These are phyloP conservation scores for Antheraea yamamai DNA, from an alignment of 2,888 invertebrate genomes.

Conservation along the genomic window DNA sequence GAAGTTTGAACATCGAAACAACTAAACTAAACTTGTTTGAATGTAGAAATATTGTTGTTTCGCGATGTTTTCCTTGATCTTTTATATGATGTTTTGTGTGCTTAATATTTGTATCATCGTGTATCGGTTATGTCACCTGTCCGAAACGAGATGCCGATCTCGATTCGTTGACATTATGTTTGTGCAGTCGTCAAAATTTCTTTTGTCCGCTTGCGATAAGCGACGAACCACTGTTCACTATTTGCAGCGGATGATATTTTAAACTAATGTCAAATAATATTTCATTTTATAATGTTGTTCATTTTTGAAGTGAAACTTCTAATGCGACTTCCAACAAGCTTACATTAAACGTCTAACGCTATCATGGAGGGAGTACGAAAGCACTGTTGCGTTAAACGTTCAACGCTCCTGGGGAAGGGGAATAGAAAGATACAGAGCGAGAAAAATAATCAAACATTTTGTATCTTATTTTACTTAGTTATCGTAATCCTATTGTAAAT, in stretches of 20 bases:
- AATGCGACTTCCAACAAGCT: too few relatives aligned
- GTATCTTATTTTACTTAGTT: too few relatives aligned
- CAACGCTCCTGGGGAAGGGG: too few relatives aligned
- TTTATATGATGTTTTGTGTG: not conserved
- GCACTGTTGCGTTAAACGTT: too few relatives aligned
- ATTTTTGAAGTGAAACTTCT: not conserved
- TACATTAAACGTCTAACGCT: too few relatives aligned
- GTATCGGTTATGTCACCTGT: constrained; percentile 59
- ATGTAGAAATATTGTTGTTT: not conserved
- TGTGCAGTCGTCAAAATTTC: constrained; percentile 75
- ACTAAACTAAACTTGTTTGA: not conserved
- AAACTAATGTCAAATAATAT: constrained; percentile 34
- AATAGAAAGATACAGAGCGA: too few relatives aligned
- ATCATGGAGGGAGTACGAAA: too few relatives aligned
- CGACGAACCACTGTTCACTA: constrained; percentile 46
- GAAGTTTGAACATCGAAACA: not conserved
- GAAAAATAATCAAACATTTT: too few relatives aligned
- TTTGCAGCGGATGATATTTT: constrained; percentile 41
- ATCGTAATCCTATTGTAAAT: too few relatives aligned
- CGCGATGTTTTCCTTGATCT: not conserved
- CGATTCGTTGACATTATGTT: constrained; percentile 63
- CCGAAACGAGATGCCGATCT: constrained; percentile 57
- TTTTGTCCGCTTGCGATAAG: constrained; percentile 68
- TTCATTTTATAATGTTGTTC: not conserved
- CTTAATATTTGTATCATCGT: constrained; percentile 1